Evolutionary conservation across 2,888 invertebrate genomes (phyloP), one percentile per base, ranked within the genome.

Genomic region (Limenitis camilla): DNA sequence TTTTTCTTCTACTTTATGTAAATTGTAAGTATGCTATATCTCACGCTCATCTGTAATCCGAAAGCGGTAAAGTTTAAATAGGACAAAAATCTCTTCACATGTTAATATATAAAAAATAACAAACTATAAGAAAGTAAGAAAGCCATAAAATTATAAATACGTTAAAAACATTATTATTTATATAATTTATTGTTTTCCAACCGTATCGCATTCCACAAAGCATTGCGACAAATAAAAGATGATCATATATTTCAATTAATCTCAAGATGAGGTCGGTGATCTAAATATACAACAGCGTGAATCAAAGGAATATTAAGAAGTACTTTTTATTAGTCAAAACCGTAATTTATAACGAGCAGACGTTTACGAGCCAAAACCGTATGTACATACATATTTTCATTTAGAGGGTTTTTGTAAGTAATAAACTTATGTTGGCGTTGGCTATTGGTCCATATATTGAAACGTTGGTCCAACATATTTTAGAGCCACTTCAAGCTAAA

Each of bases 261-360:
- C 40, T 44, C 35, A 41, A 40, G 49, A 29, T 41, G 38, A 49
- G 47, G 55, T 48, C 54, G 51, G 44, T 45, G 53, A 51, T 58
- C 46, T 45, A 40, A 45, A 56, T 56, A 53, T 47, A 51, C 35
- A 40, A 47, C 30, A 50, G 40, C 45, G 42, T 41, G 51, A 61
- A 61, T 56, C 59, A 57, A 56, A 58, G 51, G 49, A 61, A 62
- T 60, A 66, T 60, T 63, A 64, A 62, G 30, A 63, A 55, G 58
- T 57, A 63, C 56, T 64, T 62, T 42, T 68, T 70, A 63, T 66
- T 66, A 63, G 65, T 69, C 59, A 67, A 68, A 55, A 61, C 65
- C 66, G 67, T 73, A 74, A 74, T 76, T 77, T 74, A 77, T 72
- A 69, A 69, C 68, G 57, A 54, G 59, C 56, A 61, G 71, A 74